Base-by-base conservation (phyloP, 2,797 vertebrate species). In the Poecile montanus region DNA sequence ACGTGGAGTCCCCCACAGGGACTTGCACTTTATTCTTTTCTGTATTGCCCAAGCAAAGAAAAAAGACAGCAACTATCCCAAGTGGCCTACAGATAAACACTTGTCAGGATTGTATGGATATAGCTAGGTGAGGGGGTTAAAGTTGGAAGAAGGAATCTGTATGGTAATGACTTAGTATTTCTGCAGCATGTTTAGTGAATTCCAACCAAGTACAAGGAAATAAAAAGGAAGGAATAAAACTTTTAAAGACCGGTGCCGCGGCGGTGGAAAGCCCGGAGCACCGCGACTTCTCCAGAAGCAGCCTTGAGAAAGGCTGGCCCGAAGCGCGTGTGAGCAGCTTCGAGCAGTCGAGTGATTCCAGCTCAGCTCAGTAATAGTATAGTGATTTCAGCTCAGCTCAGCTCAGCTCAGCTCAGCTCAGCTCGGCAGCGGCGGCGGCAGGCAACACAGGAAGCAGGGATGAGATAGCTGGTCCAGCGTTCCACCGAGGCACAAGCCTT, bases 1-100 rank as follows among this genome's bases (percentile, higher is more conserved):
- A 40, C 0, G 0, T 30, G 15, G 21, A 13, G 7, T 48, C 5
- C 15, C 7, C 16, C 47, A 22, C 25, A 30, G n/a, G 25, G 45
- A 29, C 42, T 62, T 74, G 53, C 26, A 78, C 34, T 93, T 60
- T 6, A 34, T 84, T 89, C 13, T 72, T 6, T 72, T 65, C 80
- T 9, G 4, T 83, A 65, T 51, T 71, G 30, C 6, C 38, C 25
- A 61, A 67, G 29, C 5, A 51, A 56, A 81, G 19, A 11, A 38
- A 61, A 93, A 61, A 42, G 9, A 29, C 16, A 40, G n/a, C 16
- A 63, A 30, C 11, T 61, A 11, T 73, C 10, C 25, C 29, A 70
- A 9, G 32, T 21, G 34, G 9, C 27, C 61, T 62, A 50, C 11
- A 73, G 71, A 29, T 32, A 65, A 74, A 58, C 25, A 56, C 5